Base-by-base conservation (phyloP, 2,797 vertebrate species). In the Bovichtus variegatus region DNA sequence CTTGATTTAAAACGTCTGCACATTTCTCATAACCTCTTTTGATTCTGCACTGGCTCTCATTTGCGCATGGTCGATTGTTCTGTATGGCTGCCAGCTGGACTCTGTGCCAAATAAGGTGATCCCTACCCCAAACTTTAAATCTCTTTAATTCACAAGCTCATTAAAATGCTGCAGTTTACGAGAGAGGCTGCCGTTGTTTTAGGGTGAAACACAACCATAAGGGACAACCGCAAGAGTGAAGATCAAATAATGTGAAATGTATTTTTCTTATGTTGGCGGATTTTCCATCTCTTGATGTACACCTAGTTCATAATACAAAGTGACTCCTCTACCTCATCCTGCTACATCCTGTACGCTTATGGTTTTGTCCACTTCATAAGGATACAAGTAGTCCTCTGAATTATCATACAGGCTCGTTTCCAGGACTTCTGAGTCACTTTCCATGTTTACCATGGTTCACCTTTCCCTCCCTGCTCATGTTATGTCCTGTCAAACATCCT, bases 1-100 rank as follows among this genome's bases (percentile, higher is more conserved):
- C 76, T 86, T 90, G 83, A 90, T 91, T 87, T 77, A 63, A 91
- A 90, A 86, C 67, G 62, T 85, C 85, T 91, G 89, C 47, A 76
- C 64, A 78, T 85, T 81, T 87, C 83, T 85, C 70, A 50, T 63
- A 84, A 73, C 84, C 78, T 69, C 82, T 84, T n/a, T 87, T 87
- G 72, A 88, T 86, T 86, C 74, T 21, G 25, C 44, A 3, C 78
- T 78, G 82, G 77, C 69, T 85, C 78, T 60, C 62, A 62, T 76
- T 76, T 73, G 59, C 29, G 7, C 76, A 46, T 29, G 41, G 55
- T 72, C 40, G 55, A 68, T 87, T 47, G 66, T 78, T 44, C 15
- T 25, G 57, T 55, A 18, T 5, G 50, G 55, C 57, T 84, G 87
- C 88, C 90, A 88, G 53, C 49, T 75, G 75, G 57, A 81, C 38